phyloP scores from a whole-genome alignment of 2,888 invertebrate genomes.

The Drosophila sordidapex region DNA sequence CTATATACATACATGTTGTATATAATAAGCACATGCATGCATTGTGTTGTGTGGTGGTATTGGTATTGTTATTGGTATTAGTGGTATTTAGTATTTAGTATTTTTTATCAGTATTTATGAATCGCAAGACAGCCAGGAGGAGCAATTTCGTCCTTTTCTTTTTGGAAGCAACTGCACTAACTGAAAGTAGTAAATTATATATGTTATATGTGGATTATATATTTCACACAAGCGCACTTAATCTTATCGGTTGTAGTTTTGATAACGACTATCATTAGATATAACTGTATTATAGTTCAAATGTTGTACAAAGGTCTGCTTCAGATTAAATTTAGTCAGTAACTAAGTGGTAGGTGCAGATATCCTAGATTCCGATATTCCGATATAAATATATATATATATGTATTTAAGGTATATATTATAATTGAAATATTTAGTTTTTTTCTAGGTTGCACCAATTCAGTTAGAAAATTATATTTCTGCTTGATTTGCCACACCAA shows the following conservation, averaged over 20 bases:
- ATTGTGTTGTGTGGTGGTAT: not conserved
- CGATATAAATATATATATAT: not conserved
- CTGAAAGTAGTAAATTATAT: not conserved
- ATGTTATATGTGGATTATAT: not conserved
- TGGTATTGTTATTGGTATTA: too few relatives aligned
- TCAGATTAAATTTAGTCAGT: not conserved
- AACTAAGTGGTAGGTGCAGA: not conserved
- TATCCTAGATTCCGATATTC: not conserved
- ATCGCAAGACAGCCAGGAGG: not conserved
- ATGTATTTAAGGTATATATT: not conserved
- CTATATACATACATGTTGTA: not conserved
- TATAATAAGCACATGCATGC: not conserved
- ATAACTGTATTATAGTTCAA: not conserved
- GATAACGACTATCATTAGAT: constrained; percentile 30
- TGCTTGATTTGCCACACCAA: constrained; percentile 24
- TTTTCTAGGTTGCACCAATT: not conserved
- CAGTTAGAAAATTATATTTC: constrained; percentile 24
- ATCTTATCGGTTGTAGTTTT: constrained; percentile 34
- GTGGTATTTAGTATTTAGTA: too few relatives aligned
- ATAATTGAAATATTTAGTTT: not conserved
- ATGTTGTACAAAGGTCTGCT: constrained; percentile 13
- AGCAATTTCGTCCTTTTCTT: not conserved
- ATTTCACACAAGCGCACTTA: constrained; percentile 23
- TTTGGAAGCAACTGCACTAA: not conserved
- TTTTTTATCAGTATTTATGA: too few relatives aligned